Evolutionary conservation across 2,797 vertebrate genomes (phyloP).

Genomic region (Fistularia tabacaria): DNA sequence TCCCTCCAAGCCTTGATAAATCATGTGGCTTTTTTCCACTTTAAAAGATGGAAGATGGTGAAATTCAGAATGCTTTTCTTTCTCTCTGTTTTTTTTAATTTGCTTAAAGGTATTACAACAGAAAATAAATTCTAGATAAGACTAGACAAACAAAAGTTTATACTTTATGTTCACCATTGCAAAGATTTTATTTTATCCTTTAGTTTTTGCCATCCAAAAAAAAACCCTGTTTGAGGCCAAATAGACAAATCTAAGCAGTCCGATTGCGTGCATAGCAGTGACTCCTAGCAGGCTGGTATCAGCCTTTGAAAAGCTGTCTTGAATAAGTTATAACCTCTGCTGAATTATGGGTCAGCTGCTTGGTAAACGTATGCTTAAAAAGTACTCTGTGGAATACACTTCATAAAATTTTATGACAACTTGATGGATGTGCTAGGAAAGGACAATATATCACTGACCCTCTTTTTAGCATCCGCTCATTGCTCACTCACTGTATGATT

Average conservation of each 20-base stretch:
- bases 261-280: neutral
- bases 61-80: too few relatives aligned
- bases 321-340: constrained; percentile 45
- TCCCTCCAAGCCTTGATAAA: too few relatives aligned
- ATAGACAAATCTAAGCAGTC: neutral
- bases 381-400: constrained; percentile 58
- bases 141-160: too few relatives aligned
- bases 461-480: constrained; percentile 25
- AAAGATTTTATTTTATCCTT: too few relatives aligned
- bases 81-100: too few relatives aligned
- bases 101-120: too few relatives aligned
- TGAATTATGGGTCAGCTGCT: constrained; percentile 61
- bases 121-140: too few relatives aligned
- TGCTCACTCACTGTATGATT: constrained; percentile 31
- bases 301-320: constrained; percentile 36
- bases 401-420: constrained; percentile 59
- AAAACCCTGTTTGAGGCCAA: too few relatives aligned
- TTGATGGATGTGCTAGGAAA: constrained; percentile 40
- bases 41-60: too few relatives aligned
- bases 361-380: constrained; percentile 67
- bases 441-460: constrained; percentile 48
- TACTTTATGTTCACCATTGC: too few relatives aligned
- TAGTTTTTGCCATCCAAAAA: too few relatives aligned
- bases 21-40: too few relatives aligned
- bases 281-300: constrained; percentile 33